phyloP scores from a whole-genome alignment of 2,888 invertebrate species.

The Glyphotaelius pellucidus region DNA sequence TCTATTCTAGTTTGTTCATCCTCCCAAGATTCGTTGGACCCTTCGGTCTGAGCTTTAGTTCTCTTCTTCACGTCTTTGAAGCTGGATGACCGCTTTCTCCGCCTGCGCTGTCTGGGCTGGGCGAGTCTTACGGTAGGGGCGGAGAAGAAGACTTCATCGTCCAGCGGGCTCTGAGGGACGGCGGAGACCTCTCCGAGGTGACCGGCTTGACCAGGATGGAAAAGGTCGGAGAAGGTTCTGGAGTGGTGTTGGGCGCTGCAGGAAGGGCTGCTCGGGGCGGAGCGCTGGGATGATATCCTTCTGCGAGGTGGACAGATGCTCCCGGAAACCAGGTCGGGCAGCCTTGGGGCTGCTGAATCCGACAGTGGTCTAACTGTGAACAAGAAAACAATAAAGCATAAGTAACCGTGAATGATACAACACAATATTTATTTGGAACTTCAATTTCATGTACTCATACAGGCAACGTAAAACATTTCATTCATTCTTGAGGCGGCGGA shows the following conservation, averaged over 20 bases:
- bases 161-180: conserved; percentile 43
- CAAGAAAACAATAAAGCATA: neutral
- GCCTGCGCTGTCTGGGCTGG: conserved; percentile 56
- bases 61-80: conserved; percentile 55
- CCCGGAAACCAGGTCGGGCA: conserved; percentile 57
- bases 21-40: conserved; percentile 38
- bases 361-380: conserved; percentile 57
- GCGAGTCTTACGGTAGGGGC: conserved; percentile 9
- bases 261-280: conserved; percentile 60
- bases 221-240: conserved; percentile 58
- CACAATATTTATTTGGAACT: too few species aligned
- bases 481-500: neutral
- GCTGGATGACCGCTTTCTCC: conserved; percentile 58
- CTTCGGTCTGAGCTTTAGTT: conserved; percentile 47
- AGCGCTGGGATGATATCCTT: conserved; percentile 39
- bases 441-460: neutral
- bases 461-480: neutral
- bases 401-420: neutral
- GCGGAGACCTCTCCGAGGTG: conserved; percentile 2
- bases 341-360: conserved; percentile 51
- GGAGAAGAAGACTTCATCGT: conserved; percentile 63
- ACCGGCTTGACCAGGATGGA: neutral
- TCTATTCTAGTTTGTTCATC: conserved; percentile 44
- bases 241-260: conserved; percentile 60
- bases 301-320: conserved; percentile 28